Base-by-base conservation (phyloP, 1,140 invertebrate genomes). In the Nasonia vitripennis region DNA sequence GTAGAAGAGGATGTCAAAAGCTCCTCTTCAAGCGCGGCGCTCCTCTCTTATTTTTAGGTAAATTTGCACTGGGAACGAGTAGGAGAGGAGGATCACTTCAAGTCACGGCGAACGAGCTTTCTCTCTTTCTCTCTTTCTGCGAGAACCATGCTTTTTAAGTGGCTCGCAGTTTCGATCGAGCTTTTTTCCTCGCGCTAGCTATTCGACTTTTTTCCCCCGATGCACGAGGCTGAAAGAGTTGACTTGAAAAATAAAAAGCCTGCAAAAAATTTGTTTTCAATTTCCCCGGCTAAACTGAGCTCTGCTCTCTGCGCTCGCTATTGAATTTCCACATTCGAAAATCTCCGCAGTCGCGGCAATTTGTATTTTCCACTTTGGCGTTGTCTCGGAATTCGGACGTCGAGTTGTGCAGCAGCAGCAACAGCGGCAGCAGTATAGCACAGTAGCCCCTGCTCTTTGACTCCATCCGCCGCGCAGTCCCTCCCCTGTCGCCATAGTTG, bases 301-400 rank as follows among this genome's bases (percentile, higher is more conserved):
- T 70, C 45, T 48, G 45, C 45, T 48, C 45, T 48, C 27, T 27
- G 27, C 27, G 34, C 17, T 55, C 17, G n/a, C 20, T 17, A 81
- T 81, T 70, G 67, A 81, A 81, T 81, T 71, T 81, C 45, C 34
- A 81, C 70, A 6, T 62, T 62, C 7, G n/a, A 71, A 80, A 81
- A 71, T 68, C 62, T 17, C 10, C 11, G 41, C 67, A 12, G 71
- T 17, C 14, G n/a, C 12, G 31, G 17, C 73, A 0, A n/a, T 41
- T 11, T 74, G 45, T 34, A 27, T 74, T 55, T 55, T 83, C 73
- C 51, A 68, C 81, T 77, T 74, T 77, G 73, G 27, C 27, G 73
- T 83, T 77, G 73, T 74, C 81, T 45, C 73, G 81, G 73, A 83
- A 77, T 83, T 77, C 12, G n/a, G 34, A 51, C 31, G 74, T 77